Percentiles rank a stretch among this genome's conserved stretches.
phyloP scores from a whole-genome alignment of 2,888 invertebrate species.

The Stramonita haemastoma region DNA sequence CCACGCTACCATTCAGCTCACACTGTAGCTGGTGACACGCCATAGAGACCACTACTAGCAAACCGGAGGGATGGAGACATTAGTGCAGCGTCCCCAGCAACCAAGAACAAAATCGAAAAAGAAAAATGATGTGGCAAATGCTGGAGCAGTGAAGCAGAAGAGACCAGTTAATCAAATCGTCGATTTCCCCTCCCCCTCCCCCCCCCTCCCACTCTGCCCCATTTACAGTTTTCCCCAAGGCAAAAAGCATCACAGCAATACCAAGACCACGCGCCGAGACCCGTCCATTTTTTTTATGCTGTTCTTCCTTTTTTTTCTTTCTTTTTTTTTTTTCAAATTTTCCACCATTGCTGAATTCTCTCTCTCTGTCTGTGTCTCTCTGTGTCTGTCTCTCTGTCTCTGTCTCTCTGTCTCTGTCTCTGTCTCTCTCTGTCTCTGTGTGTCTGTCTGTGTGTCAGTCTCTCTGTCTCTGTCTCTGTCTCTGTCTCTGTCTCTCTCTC shows the following conservation, averaged over 20 bases:
- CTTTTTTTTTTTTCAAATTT: neutral
- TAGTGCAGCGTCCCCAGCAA: too few relatives aligned
- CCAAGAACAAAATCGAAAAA: neutral
- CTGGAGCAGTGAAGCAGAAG: too few relatives aligned
- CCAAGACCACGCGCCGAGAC: too few relatives aligned
- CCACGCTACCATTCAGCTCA: neutral
- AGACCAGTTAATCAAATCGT: too few relatives aligned
- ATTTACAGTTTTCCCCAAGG: too few relatives aligned
- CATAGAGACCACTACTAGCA: neutral
- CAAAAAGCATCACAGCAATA: too few relatives aligned
- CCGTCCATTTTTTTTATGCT: too few relatives aligned
- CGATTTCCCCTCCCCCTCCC: too few relatives aligned
- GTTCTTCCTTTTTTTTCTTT: neutral
- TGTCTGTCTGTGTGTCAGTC: neutral
- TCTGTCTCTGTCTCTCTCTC: conserved; percentile 12
- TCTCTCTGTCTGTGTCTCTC: neutral
- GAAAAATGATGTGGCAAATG: neutral
- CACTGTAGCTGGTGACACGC: too few relatives aligned
- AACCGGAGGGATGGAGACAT: too few relatives aligned
- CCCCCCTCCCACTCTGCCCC: too few relatives aligned
- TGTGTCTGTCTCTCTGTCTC: neutral
- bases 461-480: conserved; percentile 6
- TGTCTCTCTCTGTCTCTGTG: neutral
- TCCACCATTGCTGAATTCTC: neutral
- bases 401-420: neutral